Evolutionary conservation across 2,113 vertebrate genomes (phyloP).

Genomic region (Crotalus helleri): DNA sequence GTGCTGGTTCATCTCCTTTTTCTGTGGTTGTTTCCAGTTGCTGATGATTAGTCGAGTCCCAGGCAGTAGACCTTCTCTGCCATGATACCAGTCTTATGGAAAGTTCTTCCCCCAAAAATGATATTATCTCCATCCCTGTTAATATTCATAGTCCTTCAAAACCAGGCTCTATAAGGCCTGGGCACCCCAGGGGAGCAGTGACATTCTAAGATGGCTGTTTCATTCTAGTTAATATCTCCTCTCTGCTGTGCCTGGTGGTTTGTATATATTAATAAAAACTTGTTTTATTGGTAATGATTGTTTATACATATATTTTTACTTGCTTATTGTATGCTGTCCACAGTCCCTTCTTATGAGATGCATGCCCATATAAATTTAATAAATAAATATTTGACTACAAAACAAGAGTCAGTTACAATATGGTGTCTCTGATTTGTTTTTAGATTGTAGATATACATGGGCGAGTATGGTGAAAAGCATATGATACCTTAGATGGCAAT

Average conservation of each 20-base stretch:
- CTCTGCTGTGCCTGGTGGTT: background rate
- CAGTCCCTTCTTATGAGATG: background rate
- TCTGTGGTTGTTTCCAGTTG: too few relatives aligned
- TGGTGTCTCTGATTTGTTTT: constrained; percentile 54
- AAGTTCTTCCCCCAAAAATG: background rate
- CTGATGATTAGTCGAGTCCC: too few relatives aligned
- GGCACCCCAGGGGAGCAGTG: background rate
- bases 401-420: constrained; percentile 47
- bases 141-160: background rate
- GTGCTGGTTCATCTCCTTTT: too few relatives aligned
- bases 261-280: background rate
- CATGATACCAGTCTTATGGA: background rate
- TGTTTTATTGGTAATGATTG: background rate
- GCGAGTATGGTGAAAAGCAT: constrained; percentile 46
- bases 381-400: constrained; percentile 34
- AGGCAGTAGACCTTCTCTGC: too few relatives aligned
- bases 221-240: background rate
- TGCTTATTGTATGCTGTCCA: background rate
- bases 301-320: background rate
- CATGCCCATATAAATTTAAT: background rate
- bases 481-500: constrained; percentile 27
- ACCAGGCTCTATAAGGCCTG: background rate
- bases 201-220: background rate
- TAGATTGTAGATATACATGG: constrained; percentile 28
- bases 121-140: background rate